Evolutionary conservation across 1,140 invertebrate species (phyloP), one percentile per base, ranked within the genome.

Genomic region (Rhynchophorus ferrugineus): DNA sequence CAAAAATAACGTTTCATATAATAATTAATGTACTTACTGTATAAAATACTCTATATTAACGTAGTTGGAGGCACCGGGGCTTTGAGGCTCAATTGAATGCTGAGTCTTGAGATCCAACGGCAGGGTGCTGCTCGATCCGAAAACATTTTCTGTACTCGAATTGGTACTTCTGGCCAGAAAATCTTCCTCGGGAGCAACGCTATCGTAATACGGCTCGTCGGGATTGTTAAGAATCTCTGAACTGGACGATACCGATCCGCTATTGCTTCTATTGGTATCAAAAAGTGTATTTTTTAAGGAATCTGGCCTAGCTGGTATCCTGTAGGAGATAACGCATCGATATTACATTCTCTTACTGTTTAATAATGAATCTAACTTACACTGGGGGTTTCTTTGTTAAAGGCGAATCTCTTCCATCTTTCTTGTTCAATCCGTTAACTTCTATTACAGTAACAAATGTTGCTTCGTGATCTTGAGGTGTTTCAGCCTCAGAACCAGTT

Each of bases 1-100:
- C n/a, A n/a, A n/a, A n/a, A n/a, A n/a, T n/a, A n/a, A n/a, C n/a
- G n/a, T n/a, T n/a, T n/a, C n/a, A 14, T 38, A 38, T 38, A 38
- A 38, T 6, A 38, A 38, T 6, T 24, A 22, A 6, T 5, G 3
- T 24, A 79, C 80, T 79, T 70, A 88, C 83, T 85, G 78, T 64
- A 91, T 80, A 62, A 91, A 91, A 69, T 89, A 91, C 67, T 91
- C 87, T 72, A 91, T 91, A 70, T 91, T 91, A 66, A 91, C 87
- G 72, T 91, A 91, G 72, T 90, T 91, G 54, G 84, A 84, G 44
- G 81, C 79, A 56, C 81, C 81, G 20, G 84, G 82, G 34, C 83
- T 82, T 68, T 88, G 85, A 20, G 84, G 83, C 61, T 84, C 80
- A 16, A 49, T 53, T 18, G 69, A 68, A 58, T 65, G 68, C 50